Percentiles rank a stretch among this genome's conserved stretches.
These are phyloP conservation scores for Thalassophryne amazonica DNA, from an alignment of 2,797 vertebrate genomes.

Conservation along the genomic window DNA sequence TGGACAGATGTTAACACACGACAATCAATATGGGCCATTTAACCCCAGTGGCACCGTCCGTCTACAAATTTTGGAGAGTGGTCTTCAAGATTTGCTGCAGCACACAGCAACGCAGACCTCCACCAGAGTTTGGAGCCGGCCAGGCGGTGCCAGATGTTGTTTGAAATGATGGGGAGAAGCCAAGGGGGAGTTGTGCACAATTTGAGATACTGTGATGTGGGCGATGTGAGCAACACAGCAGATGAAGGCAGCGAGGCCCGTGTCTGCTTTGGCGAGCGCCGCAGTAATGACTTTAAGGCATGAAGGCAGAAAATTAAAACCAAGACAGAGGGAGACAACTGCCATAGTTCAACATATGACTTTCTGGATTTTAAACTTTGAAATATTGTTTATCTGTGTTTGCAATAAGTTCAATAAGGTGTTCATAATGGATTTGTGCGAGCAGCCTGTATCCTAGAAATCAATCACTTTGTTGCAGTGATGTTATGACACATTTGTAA, in stretches of 20 bases:
- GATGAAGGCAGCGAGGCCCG: slow-evolving; percentile 28
- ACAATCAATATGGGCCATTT: slow-evolving; percentile 20
- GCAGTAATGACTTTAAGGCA: slow-evolving; percentile 45
- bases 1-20: slow-evolving; percentile 47
- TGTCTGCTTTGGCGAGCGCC: slow-evolving; percentile 47
- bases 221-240: slow-evolving; percentile 40
- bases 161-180: slow-evolving; percentile 36
- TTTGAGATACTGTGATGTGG: slow-evolving; percentile 68
- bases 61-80: slow-evolving; percentile 38
- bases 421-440: slow-evolving; percentile 35
- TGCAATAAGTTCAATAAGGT: slow-evolving; percentile 26
- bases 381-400: slow-evolving; percentile 41
- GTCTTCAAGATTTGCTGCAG: slow-evolving; percentile 44
- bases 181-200: slow-evolving; percentile 35
- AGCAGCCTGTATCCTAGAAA: slow-evolving; percentile 27
- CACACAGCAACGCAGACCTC: slow-evolving; percentile 52
- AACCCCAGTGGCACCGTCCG: slow-evolving; percentile 24
- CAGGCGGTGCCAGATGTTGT: slow-evolving; percentile 70
- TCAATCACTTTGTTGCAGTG: slow-evolving; percentile 34
- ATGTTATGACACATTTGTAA: slow-evolving; percentile 35
- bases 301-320: slow-evolving; percentile 54
- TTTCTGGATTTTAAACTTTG: slow-evolving; percentile 37
- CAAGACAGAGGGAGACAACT: slow-evolving; percentile 44
- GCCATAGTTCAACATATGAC: slow-evolving; percentile 36
- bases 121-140: slow-evolving; percentile 52